A percentile compares a stretch with the other conserved stretches of the same genome.
Conservation (phyloP, 2,797 vertebrate genomes). For the Moxostoma hubbsi region DNA sequence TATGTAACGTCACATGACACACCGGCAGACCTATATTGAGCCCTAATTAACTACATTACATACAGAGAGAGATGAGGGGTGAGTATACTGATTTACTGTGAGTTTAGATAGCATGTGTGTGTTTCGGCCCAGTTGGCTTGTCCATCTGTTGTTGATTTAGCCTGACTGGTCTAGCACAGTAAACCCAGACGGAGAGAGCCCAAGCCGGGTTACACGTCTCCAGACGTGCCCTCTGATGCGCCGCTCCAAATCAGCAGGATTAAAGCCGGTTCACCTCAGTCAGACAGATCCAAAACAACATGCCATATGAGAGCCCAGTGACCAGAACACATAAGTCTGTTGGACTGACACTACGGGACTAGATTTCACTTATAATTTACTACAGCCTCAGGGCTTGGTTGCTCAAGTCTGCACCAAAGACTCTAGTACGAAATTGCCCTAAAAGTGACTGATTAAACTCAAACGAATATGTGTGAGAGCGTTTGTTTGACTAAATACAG, state of each 20-base stretch:
- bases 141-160: slow-evolving; percentile 57
- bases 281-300: neutral
- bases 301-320: neutral
- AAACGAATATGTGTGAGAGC: no score
- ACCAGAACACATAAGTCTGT: neutral
- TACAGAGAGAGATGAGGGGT: slow-evolving; percentile 6
- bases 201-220: slow-evolving; percentile 7
- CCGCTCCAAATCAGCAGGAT: slow-evolving; percentile 24
- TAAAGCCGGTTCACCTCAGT: neutral
- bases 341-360: neutral
- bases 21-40: neutral
- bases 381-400: no score
- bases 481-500: no score
- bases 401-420: no score
- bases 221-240: slow-evolving; percentile 5
- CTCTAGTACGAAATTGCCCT: no score
- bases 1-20: neutral
- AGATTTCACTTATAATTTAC: neutral
- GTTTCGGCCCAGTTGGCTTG: slow-evolving; percentile 26
- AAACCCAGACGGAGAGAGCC: slow-evolving; percentile 33
- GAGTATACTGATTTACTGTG: neutral
- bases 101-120: slow-evolving; percentile 21
- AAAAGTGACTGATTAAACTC: no score
- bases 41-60: slow-evolving; percentile 53
- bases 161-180: slow-evolving; percentile 16